These are phyloP conservation scores for Anastrepha obliqua DNA, from an alignment of 1,140 invertebrate genomes.

Conservation along the genomic window DNA sequence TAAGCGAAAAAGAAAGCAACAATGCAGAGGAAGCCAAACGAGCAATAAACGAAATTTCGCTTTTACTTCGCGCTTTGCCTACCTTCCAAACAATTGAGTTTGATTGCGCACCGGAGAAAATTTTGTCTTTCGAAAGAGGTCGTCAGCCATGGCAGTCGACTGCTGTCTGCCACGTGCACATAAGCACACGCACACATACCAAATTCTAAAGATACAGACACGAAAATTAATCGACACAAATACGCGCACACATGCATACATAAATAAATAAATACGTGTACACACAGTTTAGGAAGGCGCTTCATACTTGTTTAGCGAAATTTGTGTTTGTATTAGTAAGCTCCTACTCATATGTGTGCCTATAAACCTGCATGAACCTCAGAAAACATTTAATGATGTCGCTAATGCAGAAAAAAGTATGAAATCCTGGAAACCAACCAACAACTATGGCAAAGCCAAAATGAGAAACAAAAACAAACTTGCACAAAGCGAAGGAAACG, in stretches of 20 bases:
- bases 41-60: not conserved
- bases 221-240: not conserved
- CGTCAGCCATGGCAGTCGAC: constrained; percentile 58
- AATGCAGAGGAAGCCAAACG: not conserved
- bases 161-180: not conserved
- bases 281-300: not conserved
- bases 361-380: constrained; percentile 43
- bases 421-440: constrained; percentile 10
- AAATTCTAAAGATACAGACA: not conserved
- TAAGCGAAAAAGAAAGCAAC: not conserved
- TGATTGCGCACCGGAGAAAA: constrained; percentile 30
- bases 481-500: constrained; percentile 4
- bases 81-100: constrained; percentile 44
- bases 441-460: not conserved
- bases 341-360: not conserved
- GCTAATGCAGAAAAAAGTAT: constrained; percentile 14
- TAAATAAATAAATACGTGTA: too few relatives aligned
- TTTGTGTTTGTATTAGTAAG: not conserved
- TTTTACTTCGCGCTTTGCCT: constrained; percentile 14
- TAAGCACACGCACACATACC: not conserved
- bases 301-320: not conserved
- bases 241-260: not conserved
- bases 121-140: constrained; percentile 56
- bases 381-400: constrained; percentile 28
- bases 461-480: not conserved